phyloP scores from a whole-genome alignment of 2,113 vertebrate genomes.

The Zosterops lateralis region DNA sequence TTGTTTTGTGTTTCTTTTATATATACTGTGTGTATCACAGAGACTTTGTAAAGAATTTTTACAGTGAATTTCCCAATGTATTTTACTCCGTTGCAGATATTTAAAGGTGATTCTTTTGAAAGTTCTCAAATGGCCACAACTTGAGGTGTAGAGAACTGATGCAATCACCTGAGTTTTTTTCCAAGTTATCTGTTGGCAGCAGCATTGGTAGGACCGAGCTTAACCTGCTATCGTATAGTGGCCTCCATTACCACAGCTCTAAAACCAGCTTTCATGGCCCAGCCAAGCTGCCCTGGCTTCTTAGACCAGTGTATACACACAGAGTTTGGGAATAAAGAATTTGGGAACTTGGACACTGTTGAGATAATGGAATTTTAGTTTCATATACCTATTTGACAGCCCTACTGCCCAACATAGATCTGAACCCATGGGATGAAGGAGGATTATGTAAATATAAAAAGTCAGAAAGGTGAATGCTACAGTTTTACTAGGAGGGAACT shows the following conservation, averaged over 20 bases:
- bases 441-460: not conserved
- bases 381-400: not conserved
- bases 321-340: not conserved
- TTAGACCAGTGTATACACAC: not conserved
- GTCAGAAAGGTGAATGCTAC: not conserved
- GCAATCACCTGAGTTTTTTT: not conserved
- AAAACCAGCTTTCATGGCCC: not conserved
- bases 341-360: not conserved
- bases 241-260: not conserved
- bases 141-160: not conserved
- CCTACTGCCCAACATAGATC: not conserved
- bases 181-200: not conserved
- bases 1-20: not conserved
- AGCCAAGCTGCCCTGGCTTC: not conserved
- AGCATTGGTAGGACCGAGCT: not conserved
- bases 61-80: not conserved
- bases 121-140: not conserved
- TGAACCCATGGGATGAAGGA: not conserved
- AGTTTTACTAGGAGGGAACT: not conserved
- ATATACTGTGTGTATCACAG: not conserved
- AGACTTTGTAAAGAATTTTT: not conserved
- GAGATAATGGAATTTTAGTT: not conserved
- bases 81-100: not conserved
- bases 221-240: not conserved
- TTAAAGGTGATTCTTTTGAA: not conserved